Evolutionary conservation across 2,797 vertebrate species (phyloP), one percentile per base, ranked within the genome.

Genomic region (Amazona finschi): DNA sequence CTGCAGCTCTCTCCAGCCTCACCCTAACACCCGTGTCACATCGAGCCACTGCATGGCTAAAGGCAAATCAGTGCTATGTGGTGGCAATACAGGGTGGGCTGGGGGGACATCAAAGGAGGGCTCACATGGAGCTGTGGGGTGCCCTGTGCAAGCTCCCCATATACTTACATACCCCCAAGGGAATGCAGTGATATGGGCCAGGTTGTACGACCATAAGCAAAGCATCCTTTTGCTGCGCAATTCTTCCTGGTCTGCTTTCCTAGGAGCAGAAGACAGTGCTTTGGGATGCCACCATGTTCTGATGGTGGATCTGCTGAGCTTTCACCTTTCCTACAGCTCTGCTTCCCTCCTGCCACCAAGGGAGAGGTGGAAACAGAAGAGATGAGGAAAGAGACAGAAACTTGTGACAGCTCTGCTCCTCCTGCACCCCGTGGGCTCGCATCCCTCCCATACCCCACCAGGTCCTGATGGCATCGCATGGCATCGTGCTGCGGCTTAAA

Each of bases 151-250:
- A 71, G 15, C 38, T 87, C 43, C n/a, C 15, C 38, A 36, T 1
- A 1, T 65, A 36, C 9, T 39, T 21, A 13, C 1, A 2, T 52
- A 39, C 6, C 16, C 22, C 7, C 0, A 0, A 17, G 33, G 5
- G 39, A 28, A 52, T 11, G 67, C 49, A n/a, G 58, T 36, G 64
- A 25, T 25, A 25, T 0, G 0, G 65, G 27, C 11, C 17, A 25
- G 60, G 50, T 62, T 60, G 28, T 12, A 33, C 0, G 20, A 44
- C 30, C 20, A 12, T 5, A 62, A 60, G 43, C 22, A 74, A 73
- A 86, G 30, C 20, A 46, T 12, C 57, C 57, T 44, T 84, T 31
- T 1, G 11, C 50, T 57, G n/a, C n/a, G 39, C 41, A 38, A 36
- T 70, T 84, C 27, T 19, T 64, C 36, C 0, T 0, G 39, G 9